A percentile compares a stretch with the other conserved stretches of the same genome.
These are phyloP conservation scores for Xestobium rufovillosum DNA, from an alignment of 2,888 invertebrate species.

Conservation along the genomic window DNA sequence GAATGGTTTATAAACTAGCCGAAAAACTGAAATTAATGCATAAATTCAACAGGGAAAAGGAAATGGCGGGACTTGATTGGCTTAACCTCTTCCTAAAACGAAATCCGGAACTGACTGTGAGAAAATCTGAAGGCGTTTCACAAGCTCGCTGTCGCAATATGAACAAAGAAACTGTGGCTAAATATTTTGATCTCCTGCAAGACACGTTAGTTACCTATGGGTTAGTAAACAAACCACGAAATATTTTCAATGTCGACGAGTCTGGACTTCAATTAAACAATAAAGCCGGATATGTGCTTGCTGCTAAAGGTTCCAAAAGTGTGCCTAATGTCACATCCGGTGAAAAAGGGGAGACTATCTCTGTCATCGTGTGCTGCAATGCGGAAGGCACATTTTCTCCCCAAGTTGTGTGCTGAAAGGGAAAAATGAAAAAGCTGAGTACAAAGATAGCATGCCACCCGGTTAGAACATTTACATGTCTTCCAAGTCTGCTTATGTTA, in stretches of 20 bases:
- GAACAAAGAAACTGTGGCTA: slow-evolving; percentile 4
- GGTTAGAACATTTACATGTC: slow-evolving; percentile 21
- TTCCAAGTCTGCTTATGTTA: slow-evolving; percentile 23
- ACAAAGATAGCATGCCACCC: slow-evolving; percentile 20
- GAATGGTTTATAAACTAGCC: slow-evolving; percentile 3
- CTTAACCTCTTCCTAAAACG: slow-evolving; percentile 1
- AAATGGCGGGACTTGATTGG: slow-evolving; percentile 8
- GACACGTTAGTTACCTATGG: neutral
- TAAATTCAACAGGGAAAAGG: slow-evolving; percentile 1
- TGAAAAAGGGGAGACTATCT: slow-evolving; percentile 4
- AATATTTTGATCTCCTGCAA: slow-evolving; percentile 5
- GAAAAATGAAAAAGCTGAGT: slow-evolving; percentile 20
- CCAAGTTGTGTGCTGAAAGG: slow-evolving; percentile 7
- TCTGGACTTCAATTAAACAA: slow-evolving; percentile 5
- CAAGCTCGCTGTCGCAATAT: slow-evolving; percentile 1
- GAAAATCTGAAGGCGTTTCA: slow-evolving; percentile 6
- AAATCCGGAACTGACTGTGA: neutral
- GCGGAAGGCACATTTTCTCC: no score
- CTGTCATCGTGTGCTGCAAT: slow-evolving; percentile 4
- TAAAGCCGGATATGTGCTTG: slow-evolving; percentile 5
- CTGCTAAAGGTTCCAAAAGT: slow-evolving; percentile 2
- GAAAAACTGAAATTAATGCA: neutral
- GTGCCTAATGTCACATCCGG: slow-evolving; percentile 4
- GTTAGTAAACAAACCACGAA: slow-evolving; percentile 3
- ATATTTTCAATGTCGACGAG: slow-evolving; percentile 4